Base-by-base conservation (phyloP, 2,113 vertebrate genomes). In the Saguinus imperator region DNA sequence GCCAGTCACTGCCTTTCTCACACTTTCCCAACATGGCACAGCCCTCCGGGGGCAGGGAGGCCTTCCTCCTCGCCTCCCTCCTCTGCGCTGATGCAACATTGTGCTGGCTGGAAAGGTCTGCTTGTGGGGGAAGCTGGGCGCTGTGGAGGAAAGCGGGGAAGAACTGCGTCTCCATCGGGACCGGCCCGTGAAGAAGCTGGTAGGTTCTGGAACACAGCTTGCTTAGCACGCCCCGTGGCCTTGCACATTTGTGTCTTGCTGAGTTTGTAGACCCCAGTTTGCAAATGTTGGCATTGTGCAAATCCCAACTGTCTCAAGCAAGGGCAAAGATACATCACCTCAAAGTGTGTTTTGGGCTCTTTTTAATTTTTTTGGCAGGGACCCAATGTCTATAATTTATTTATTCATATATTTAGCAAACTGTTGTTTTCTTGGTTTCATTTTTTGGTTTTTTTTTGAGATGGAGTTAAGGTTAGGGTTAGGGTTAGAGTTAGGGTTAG, bases 41-140 rank as follows among this genome's bases (percentile, higher is more conserved):
- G 7, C 11, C 73, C 72, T 29, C 23, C n/a, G 57, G 17, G 68
- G 52, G 18, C 70, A 16, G 1, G 4, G 27, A 40, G 55, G 14
- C 64, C 45, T 48, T 85, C 8, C 37, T 50, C 40, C 55, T 81
- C 3, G 25, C 45, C 45, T 48, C 79, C 8, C 37, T 50, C 40
- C 64, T 81, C 5, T 16, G 27, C 43, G 48, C 48, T 1, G 0
- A 32, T 8, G 11, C 8, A 20, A 64, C n/a, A 6, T 21, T 75
- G 27, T 27, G 58, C 35, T 80, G 23, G 23, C 16, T 89, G 77
- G 25, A 17, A 37, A 88, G 23, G 23, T 55, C 27, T 0, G 4
- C 10, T 11, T 48, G 8, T 1, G 3, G 20, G 25, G 9, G 58
- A 35, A 5, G 13, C 8, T 11, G 20, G 17, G 12, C 8, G 2